These are phyloP conservation scores for Brevimyrus niger DNA, from an alignment of 2,113 vertebrate genomes.

Conservation along the genomic window DNA sequence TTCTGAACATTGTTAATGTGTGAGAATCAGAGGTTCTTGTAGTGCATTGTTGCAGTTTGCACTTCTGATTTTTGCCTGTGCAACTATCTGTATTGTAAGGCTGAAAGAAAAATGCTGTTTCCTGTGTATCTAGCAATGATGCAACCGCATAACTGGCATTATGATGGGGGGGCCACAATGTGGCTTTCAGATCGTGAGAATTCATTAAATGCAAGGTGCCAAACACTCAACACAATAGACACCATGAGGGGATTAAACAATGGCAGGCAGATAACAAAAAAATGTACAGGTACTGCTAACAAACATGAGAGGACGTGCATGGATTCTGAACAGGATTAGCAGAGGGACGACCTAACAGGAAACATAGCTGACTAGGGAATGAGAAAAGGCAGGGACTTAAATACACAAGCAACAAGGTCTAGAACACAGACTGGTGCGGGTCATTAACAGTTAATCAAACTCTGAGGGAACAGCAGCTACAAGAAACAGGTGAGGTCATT, in stretches of 20 bases:
- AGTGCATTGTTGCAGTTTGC: not conserved
- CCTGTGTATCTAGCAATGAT: not conserved
- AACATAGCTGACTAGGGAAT: too few relatives aligned
- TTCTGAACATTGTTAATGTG: not conserved
- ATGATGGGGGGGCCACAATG: not conserved
- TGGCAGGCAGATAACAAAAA: not conserved
- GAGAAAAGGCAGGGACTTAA: too few relatives aligned
- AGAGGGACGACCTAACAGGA: not conserved
- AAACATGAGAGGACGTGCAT: not conserved
- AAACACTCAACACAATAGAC: not conserved
- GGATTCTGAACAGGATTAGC: not conserved
- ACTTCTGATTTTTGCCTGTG: not conserved
- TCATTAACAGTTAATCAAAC: too few relatives aligned
- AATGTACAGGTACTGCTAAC: not conserved
- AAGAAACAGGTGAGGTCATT: too few relatives aligned
- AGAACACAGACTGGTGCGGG: too few relatives aligned
- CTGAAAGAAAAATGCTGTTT: not conserved
- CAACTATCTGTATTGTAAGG: not conserved
- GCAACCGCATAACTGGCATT: not conserved
- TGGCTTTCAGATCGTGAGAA: not conserved
- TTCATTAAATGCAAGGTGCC: not conserved
- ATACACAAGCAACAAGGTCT: too few relatives aligned
- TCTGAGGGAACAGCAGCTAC: too few relatives aligned
- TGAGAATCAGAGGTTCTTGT: not conserved
- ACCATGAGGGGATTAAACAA: not conserved